These are phyloP conservation scores for Dendrolimus punctatus DNA, from an alignment of 1,140 invertebrate genomes.

Conservation along the genomic window DNA sequence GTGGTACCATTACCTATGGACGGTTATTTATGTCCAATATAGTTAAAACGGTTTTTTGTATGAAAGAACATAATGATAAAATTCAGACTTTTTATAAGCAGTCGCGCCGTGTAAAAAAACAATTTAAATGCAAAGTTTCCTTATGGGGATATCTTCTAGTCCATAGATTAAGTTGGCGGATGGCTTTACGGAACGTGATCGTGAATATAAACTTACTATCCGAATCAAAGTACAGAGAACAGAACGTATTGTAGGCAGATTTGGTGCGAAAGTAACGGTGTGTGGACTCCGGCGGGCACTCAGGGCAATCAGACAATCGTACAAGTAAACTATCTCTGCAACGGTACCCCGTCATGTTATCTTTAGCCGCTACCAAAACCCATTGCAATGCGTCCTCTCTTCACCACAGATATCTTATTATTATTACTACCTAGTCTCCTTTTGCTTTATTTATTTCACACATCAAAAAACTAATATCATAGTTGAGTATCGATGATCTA, in stretches of 20 bases:
- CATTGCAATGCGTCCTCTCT: background rate
- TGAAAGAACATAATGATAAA: too few species aligned
- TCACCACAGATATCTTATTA: too few species aligned
- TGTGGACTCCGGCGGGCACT: slow-evolving; percentile 10
- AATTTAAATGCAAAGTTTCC: slow-evolving; percentile 35
- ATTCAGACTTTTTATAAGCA: too few species aligned
- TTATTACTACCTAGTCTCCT: too few species aligned
- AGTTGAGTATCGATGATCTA: too few species aligned
- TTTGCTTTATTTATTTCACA: too few species aligned
- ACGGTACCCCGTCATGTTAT: slow-evolving; percentile 56
- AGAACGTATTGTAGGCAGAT: slow-evolving; percentile 61
- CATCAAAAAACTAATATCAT: too few species aligned
- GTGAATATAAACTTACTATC: slow-evolving; percentile 65
- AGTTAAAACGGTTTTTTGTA: too few species aligned
- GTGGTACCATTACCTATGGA: too few species aligned
- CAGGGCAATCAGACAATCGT: slow-evolving; percentile 35
- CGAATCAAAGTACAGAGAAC: slow-evolving; percentile 47
- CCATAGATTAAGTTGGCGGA: slow-evolving; percentile 45
- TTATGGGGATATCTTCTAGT: slow-evolving; percentile 53
- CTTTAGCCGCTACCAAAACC: slow-evolving; percentile 48
- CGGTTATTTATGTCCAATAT: too few species aligned
- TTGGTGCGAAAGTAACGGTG: slow-evolving; percentile 59
- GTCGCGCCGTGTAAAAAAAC: slow-evolving; percentile 9
- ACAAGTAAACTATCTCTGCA: slow-evolving; percentile 41
- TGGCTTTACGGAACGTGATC: slow-evolving; percentile 48